Evolutionary conservation across 2,797 vertebrate genomes (phyloP).

Genomic region (Sebastes steindachneri): DNA sequence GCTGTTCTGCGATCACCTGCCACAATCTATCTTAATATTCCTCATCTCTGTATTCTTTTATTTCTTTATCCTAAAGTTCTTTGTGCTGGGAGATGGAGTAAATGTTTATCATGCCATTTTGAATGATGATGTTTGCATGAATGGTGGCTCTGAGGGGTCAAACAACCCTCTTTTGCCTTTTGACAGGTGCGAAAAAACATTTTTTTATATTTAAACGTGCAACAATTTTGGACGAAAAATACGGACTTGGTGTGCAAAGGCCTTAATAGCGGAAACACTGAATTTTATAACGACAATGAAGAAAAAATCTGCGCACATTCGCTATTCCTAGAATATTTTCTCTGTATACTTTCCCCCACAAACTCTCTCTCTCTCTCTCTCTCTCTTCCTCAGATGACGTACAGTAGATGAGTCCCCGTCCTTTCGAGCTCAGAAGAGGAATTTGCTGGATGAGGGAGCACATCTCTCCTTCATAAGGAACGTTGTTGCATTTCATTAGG

Average conservation of each 20-base stretch:
- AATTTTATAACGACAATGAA: neutral
- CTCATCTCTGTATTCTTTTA: no score
- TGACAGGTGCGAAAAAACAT: no score
- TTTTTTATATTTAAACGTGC: no score
- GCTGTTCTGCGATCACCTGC: no score
- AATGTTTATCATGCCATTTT: no score
- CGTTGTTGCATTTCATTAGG: conserved; percentile 83
- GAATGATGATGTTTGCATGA: fast-evolving
- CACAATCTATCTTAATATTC: no score
- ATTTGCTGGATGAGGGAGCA: conserved; percentile 80
- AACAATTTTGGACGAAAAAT: no score
- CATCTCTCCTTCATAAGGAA: conserved; percentile 76
- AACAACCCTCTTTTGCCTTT: no score
- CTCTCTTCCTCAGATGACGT: conserved; percentile 36
- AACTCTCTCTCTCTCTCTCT: neutral
- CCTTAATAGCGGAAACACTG: neutral
- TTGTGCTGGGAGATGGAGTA: no score
- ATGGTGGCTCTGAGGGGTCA: no score
- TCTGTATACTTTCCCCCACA: neutral
- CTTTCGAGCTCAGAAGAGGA: conserved; percentile 59
- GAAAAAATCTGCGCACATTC: neutral
- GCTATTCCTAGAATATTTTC: neutral
- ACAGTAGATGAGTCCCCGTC: conserved; percentile 43
- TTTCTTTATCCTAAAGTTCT: no score
- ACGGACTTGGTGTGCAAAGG: no score